Evolutionary conservation across 2,113 vertebrate species (phyloP).

Genomic region (Sinocyclocheilus maitianheensis): DNA sequence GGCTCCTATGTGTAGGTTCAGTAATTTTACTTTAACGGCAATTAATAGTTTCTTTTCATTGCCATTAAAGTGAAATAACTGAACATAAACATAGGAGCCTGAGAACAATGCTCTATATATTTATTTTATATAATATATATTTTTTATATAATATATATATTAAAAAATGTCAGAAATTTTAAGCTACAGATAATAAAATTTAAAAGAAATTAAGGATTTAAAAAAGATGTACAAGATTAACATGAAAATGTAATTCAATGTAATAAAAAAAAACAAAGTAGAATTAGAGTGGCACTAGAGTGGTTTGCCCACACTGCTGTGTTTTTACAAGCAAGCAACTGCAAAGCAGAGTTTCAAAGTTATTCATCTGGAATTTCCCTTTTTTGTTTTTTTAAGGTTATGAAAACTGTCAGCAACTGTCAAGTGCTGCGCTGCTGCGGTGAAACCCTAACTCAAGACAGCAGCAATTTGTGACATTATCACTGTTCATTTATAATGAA

Average conservation of each 20-base stretch:
- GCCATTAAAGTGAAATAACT: too few relatives aligned
- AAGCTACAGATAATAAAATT: not conserved
- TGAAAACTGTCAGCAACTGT: not conserved
- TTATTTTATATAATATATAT: too few relatives aligned
- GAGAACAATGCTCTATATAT: too few relatives aligned
- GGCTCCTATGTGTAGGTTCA: too few relatives aligned
- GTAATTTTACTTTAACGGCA: too few relatives aligned
- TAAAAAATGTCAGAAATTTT: not conserved
- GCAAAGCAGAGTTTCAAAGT: not conserved
- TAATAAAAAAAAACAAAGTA: not conserved
- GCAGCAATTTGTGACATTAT: conserved; percentile 60
- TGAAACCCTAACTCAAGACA: conserved; percentile 30
- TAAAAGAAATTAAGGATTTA: not conserved
- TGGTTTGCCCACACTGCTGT: not conserved
- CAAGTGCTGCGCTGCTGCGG: not conserved
- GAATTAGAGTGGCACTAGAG: not conserved
- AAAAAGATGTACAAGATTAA: not conserved
- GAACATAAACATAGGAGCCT: too few relatives aligned
- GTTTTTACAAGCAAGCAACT: not conserved
- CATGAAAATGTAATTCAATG: not conserved
- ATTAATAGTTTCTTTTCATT: too few relatives aligned
- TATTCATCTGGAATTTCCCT: not conserved
- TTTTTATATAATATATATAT: too few relatives aligned
- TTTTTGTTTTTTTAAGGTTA: not conserved
- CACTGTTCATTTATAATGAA: conserved; percentile 61